Evolutionary conservation across 2,113 vertebrate genomes (phyloP).

Genomic region (Scytalopus superciliaris): DNA sequence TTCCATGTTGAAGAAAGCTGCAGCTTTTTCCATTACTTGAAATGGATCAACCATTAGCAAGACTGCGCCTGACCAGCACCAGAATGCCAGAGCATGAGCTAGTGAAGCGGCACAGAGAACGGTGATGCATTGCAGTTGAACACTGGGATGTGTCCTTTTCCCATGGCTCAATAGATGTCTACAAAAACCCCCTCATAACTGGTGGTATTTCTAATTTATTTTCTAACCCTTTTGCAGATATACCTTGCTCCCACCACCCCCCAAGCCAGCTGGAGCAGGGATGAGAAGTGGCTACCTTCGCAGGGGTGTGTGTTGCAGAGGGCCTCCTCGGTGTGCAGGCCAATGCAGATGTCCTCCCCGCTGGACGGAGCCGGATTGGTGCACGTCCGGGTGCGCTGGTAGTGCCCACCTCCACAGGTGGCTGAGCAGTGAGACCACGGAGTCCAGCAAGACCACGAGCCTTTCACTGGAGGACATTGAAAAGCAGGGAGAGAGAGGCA

Average conservation of each 20-base stretch:
- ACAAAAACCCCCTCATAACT: background rate
- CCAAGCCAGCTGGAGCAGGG: background rate
- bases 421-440: slow-evolving; percentile 95
- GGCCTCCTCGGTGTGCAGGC: slow-evolving; percentile 95
- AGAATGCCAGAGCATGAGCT: background rate
- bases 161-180: background rate
- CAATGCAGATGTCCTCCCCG: slow-evolving; percentile 94
- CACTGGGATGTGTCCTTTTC: background rate
- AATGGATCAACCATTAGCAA: background rate
- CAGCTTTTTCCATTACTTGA: background rate
- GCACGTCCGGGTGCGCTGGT: slow-evolving; percentile 93
- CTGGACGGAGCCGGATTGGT: slow-evolving; percentile 82
- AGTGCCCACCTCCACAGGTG: slow-evolving; percentile 93
- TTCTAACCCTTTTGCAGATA: background rate
- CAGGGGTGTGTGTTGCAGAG: slow-evolving; percentile 93
- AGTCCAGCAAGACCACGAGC: slow-evolving; percentile 97
- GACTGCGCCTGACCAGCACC: background rate
- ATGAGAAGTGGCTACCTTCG: slow-evolving; percentile 78
- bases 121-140: background rate
- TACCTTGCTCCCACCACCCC: background rate
- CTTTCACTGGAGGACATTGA: slow-evolving; percentile 80
- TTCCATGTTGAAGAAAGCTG: background rate
- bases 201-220: background rate
- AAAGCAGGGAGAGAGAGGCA: slow-evolving; percentile 21
- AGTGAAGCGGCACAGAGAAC: background rate